These are phyloP conservation scores for Pandemis corylana DNA, from an alignment of 2,888 invertebrate genomes.

Conservation along the genomic window DNA sequence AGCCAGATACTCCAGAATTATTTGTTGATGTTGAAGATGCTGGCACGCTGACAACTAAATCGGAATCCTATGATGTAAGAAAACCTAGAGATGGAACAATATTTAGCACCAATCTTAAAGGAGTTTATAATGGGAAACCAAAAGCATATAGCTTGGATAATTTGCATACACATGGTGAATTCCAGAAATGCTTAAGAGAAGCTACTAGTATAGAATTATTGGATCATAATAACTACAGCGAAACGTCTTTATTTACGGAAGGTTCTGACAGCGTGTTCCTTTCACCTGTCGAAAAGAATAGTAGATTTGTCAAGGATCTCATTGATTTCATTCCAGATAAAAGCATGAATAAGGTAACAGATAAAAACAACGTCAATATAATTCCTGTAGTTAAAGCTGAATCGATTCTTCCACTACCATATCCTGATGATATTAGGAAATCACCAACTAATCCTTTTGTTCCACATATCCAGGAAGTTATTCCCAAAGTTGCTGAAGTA, in stretches of 20 bases:
- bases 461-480: slow-evolving; percentile 44
- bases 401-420: slow-evolving; percentile 65
- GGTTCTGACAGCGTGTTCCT: slow-evolving; percentile 71
- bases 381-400: slow-evolving; percentile 69
- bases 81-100: slow-evolving; percentile 59
- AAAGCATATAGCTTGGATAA: slow-evolving; percentile 78
- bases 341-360: slow-evolving; percentile 41
- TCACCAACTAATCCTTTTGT: slow-evolving; percentile 48
- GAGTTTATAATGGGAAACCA: slow-evolving; percentile 73
- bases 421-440: slow-evolving; percentile 61
- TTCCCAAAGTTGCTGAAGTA: slow-evolving; percentile 35
- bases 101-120: slow-evolving; percentile 64
- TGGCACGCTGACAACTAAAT: slow-evolving; percentile 53
- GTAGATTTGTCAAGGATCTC: slow-evolving; percentile 50
- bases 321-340: slow-evolving; percentile 16
- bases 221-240: slow-evolving; percentile 58
- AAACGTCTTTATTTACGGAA: slow-evolving; percentile 67
- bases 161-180: slow-evolving; percentile 61
- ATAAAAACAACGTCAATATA: slow-evolving; percentile 31
- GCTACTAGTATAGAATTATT: slow-evolving; percentile 75
- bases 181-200: slow-evolving; percentile 68
- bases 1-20: slow-evolving; percentile 47
- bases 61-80: slow-evolving; percentile 56
- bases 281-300: slow-evolving; percentile 61
- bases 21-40: slow-evolving; percentile 45